phyloP scores from a whole-genome alignment of 2,888 invertebrate genomes.

The Tryphoninae sp. region DNA sequence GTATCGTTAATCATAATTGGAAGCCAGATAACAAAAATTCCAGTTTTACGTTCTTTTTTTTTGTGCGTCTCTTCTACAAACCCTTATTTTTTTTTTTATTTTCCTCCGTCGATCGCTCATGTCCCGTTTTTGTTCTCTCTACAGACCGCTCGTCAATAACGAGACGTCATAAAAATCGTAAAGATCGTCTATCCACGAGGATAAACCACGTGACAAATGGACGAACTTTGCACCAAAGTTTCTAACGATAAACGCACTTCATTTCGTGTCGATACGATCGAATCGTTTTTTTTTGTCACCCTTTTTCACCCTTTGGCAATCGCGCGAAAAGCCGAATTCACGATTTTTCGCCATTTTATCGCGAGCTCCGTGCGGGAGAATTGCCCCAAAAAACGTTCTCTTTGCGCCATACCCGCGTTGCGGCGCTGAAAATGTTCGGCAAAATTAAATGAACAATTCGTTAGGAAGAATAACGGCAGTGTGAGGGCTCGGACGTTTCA shows the following conservation, averaged over 20 bases:
- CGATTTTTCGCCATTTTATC: constrained; percentile 44
- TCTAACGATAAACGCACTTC: constrained; percentile 32
- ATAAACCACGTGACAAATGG: constrained; percentile 63
- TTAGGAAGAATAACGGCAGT: constrained; percentile 69
- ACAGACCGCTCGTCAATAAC: constrained; percentile 71
- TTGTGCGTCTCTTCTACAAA: constrained; percentile 42
- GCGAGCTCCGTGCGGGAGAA: constrained; percentile 44
- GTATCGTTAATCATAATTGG: constrained; percentile 57
- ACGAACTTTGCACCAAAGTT: constrained; percentile 53
- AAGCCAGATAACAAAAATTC: constrained; percentile 31
- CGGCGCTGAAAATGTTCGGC: constrained; percentile 72
- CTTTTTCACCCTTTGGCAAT: constrained; percentile 9
- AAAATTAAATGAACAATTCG: constrained; percentile 78
- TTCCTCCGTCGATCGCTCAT: constrained; percentile 65
- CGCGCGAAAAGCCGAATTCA: constrained; percentile 22
- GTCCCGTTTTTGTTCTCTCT: constrained; percentile 61
- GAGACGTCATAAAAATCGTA: constrained; percentile 70
- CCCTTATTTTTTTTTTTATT: constrained; percentile 16
- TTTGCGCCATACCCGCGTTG: constrained; percentile 44
- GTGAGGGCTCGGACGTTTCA: constrained; percentile 25
- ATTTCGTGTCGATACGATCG: constrained; percentile 49
- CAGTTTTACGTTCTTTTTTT: constrained; percentile 50
- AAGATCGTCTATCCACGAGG: constrained; percentile 72
- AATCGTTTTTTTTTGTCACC: constrained; percentile 17
- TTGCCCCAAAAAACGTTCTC: constrained; percentile 52